Base-by-base conservation (phyloP, 1,140 invertebrate genomes). In the Melanaphis sacchari region DNA sequence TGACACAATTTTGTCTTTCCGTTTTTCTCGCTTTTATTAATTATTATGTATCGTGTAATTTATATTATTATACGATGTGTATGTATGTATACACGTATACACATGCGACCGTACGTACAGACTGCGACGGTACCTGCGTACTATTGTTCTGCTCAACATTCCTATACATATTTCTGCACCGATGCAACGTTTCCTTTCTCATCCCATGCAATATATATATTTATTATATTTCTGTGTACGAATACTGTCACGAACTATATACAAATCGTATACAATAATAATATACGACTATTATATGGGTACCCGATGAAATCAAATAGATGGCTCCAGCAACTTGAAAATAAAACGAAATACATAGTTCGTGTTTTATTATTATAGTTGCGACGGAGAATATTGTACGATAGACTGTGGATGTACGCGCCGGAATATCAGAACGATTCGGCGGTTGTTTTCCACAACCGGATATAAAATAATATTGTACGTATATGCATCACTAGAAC, bases 91-190 rank as follows among this genome's bases (percentile, higher is more conserved):
- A 59, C 54, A 66, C 59, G 15, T 8, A 59, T 7, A 26, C 54
- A 15, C 26, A 59, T 7, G 59, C 11, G 59, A 11, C 22, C 4
- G 59, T 31, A 31, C 54, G 26, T 59, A 59, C 24, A 59, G 24
- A n/a, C 59, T 31, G 4, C 54, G 59, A 66, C 59, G 59, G 59
- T 59, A 66, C 59, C 59, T 26, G 26, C 24, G 5, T 90, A 40
- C 89, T n/a, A 90, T 90, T 90, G 89, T 90, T 41, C 87, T 8
- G n/a, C 22, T 89, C 46, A 46, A 89, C 87, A 89, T 89, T 89
- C 87, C 87, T 89, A 66, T n/a, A 66, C 59, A 66, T 66, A 66
- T 66, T n/a, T 49, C 31, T n/a, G 59, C 31, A 31, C 59, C 31
- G 43, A 66, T n/a, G n/a, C 85, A n/a, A 38, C 36, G n/a, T 52